Percentiles rank a stretch among this genome's conserved stretches.
These are phyloP conservation scores for Dromas ardeola DNA, from an alignment of 2,113 vertebrate species.

Conservation along the genomic window DNA sequence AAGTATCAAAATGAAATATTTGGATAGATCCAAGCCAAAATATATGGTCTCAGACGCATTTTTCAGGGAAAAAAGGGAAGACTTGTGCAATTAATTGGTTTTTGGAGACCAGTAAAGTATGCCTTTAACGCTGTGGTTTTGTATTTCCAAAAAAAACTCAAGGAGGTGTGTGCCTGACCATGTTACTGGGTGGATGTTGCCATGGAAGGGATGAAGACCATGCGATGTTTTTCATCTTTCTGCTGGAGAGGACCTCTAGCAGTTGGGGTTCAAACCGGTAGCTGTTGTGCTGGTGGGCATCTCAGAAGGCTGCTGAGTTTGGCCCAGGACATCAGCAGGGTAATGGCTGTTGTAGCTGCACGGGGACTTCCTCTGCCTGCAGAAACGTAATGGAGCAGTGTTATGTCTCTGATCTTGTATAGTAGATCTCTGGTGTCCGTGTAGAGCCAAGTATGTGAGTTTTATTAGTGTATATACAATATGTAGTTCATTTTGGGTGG, in stretches of 20 bases:
- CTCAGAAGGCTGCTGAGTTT: not conserved
- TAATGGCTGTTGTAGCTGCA: not conserved
- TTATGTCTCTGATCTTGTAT: not conserved
- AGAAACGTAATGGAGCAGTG: fast-evolving
- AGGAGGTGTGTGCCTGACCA: not conserved
- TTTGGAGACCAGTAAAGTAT: not conserved
- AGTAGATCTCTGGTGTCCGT: not conserved
- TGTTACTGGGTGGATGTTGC: not conserved
- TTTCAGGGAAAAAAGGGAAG: not conserved
- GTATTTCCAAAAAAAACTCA: not conserved
- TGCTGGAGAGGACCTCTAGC: not conserved
- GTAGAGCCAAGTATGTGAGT: not conserved
- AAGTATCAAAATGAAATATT: not conserved
- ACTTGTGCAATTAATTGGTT: not conserved
- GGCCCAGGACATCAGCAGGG: not conserved
- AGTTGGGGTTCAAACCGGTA: fast-evolving
- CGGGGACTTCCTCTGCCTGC: not conserved
- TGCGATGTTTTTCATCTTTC: fast-evolving
- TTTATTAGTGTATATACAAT: constrained; percentile 1
- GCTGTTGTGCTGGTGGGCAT: not conserved
- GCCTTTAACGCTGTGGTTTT: not conserved
- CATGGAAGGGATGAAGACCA: not conserved
- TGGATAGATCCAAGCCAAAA: not conserved
- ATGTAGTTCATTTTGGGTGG: constrained; percentile 26
- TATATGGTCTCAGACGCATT: not conserved